Percentiles rank a stretch among this genome's conserved stretches.
Evolutionary conservation across 2,888 invertebrate species (phyloP).

Genomic region (Tenthredo notha): DNA sequence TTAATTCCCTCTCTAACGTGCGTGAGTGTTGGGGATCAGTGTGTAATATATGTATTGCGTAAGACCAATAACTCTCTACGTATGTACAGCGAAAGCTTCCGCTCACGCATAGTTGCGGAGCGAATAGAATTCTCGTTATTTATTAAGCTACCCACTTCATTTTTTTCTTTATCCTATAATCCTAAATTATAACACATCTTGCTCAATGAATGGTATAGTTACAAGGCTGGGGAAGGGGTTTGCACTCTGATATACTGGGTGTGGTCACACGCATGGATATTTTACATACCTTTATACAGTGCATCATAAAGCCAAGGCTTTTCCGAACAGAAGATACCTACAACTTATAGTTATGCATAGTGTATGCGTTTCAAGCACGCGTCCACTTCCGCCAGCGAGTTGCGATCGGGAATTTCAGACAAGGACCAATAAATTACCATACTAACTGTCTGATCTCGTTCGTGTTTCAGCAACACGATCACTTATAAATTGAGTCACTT

Average conservation of each 20-base stretch:
- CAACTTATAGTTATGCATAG: background rate
- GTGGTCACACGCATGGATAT: slow-evolving; percentile 25
- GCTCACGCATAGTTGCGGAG: slow-evolving; percentile 31
- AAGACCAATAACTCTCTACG: slow-evolving; percentile 45
- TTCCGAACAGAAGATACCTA: background rate
- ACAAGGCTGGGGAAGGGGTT: background rate
- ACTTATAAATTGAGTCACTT: slow-evolving; percentile 6
- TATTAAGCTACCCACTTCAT: slow-evolving; percentile 45
- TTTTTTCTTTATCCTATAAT: slow-evolving; percentile 46
- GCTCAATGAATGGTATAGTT: slow-evolving; percentile 30
- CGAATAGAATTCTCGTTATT: slow-evolving; percentile 45
- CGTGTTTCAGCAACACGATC: slow-evolving; percentile 18
- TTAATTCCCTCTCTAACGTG: slow-evolving; percentile 42
- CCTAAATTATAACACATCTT: slow-evolving; percentile 49
- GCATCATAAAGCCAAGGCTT: background rate
- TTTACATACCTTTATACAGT: background rate
- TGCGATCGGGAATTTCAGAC: background rate
- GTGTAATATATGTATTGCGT: slow-evolving; percentile 33
- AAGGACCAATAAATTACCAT: slow-evolving; percentile 31
- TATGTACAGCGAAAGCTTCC: slow-evolving; percentile 24
- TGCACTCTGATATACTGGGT: slow-evolving; percentile 14
- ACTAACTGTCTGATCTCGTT: slow-evolving; percentile 16
- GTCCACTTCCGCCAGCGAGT: background rate
- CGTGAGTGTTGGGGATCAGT: slow-evolving; percentile 27
- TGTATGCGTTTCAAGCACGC: background rate